Evolutionary conservation across 2,797 vertebrate species (phyloP).

Genomic region (Anniella stebbinsi): DNA sequence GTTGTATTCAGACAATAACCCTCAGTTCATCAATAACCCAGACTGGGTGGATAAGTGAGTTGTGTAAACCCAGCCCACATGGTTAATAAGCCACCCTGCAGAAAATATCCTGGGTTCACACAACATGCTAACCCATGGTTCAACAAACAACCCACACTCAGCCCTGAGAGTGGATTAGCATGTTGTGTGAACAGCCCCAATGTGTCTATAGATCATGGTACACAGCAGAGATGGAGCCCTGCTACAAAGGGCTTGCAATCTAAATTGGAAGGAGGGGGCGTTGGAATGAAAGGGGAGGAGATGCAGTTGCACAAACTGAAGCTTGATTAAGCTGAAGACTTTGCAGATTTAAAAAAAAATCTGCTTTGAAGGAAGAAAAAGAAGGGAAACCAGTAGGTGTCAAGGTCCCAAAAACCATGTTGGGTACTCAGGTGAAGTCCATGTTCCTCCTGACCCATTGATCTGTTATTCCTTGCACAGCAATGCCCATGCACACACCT

Average conservation of each 20-base stretch:
- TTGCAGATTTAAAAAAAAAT: neutral
- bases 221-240: neutral
- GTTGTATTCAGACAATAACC: too few relatives aligned
- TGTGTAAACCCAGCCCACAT: too few relatives aligned
- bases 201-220: neutral
- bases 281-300: too few relatives aligned
- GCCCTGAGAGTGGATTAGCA: too few relatives aligned
- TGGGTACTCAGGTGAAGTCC: neutral
- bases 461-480: neutral
- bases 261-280: neutral
- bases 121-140: too few relatives aligned
- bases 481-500: too few relatives aligned
- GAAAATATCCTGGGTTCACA: too few relatives aligned
- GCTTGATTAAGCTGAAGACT: neutral
- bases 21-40: too few relatives aligned
- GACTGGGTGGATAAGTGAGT: too few relatives aligned
- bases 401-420: neutral
- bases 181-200: too few relatives aligned
- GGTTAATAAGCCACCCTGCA: too few relatives aligned
- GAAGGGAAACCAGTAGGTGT: neutral
- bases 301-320: neutral
- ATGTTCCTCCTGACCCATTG: neutral
- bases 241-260: neutral
- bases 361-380: neutral
- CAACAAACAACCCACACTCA: too few relatives aligned